Conservation (phyloP, 2,888 invertebrate genomes). For the Agrochola lychnidis region DNA sequence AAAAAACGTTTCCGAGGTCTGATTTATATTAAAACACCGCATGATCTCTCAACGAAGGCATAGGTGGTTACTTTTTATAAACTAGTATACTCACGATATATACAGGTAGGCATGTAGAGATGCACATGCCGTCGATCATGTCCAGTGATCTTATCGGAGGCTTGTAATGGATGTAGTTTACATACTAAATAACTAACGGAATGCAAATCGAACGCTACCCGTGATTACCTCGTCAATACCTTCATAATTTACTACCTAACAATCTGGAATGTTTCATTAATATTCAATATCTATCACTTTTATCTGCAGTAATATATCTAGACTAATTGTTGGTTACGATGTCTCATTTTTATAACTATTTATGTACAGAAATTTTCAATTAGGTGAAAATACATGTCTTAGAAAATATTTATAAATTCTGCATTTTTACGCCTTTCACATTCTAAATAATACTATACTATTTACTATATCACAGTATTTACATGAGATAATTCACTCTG, state of each 20-base stretch:
- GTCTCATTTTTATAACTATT: slow-evolving; percentile 35
- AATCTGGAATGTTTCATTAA: slow-evolving; percentile 43
- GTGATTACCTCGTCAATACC: slow-evolving; percentile 54
- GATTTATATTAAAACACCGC: slow-evolving; percentile 24
- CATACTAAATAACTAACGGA: slow-evolving; percentile 63
- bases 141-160: slow-evolving; percentile 65
- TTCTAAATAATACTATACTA: slow-evolving; percentile 19
- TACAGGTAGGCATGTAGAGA: slow-evolving; percentile 73
- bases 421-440: slow-evolving; percentile 22
- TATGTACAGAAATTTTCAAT: slow-evolving; percentile 23
- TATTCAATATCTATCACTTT: slow-evolving; percentile 51
- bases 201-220: slow-evolving; percentile 58
- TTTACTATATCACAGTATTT: slow-evolving; percentile 28
- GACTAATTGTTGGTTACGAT: slow-evolving; percentile 44
- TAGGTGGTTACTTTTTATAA: slow-evolving; percentile 64
- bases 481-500: slow-evolving; percentile 24
- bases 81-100: slow-evolving; percentile 73
- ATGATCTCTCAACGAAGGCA: slow-evolving; percentile 62
- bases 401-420: slow-evolving; percentile 2
- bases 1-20: too few relatives aligned
- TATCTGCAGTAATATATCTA: slow-evolving; percentile 46
- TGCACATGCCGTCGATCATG: slow-evolving; percentile 70
- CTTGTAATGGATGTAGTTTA: slow-evolving; percentile 71
- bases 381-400: slow-evolving; percentile 9
- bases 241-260: slow-evolving; percentile 67